Percentiles rank a stretch among this genome's conserved stretches.
These are phyloP conservation scores for Clinocottus analis DNA, from an alignment of 2,113 vertebrate genomes.

Conservation along the genomic window DNA sequence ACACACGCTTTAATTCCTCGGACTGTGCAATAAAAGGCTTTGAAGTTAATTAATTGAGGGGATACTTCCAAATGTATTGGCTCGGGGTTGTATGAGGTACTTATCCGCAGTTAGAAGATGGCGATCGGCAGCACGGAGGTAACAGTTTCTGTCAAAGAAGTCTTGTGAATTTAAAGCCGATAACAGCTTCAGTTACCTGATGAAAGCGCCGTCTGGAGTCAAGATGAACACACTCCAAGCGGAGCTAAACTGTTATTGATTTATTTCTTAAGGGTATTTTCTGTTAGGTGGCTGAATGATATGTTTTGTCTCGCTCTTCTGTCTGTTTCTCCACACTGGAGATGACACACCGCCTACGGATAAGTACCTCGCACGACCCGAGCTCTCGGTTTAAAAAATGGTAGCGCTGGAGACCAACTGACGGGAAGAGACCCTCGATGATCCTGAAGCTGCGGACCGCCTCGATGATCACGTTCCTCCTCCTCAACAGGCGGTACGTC, in stretches of 20 bases:
- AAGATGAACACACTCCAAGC: not conserved
- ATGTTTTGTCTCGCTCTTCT: not conserved
- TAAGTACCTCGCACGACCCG: not conserved
- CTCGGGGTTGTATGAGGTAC: not conserved
- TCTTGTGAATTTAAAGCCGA: not conserved
- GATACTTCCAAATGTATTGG: not conserved
- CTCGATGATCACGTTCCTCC: conserved; percentile 95
- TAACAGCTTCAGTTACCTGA: not conserved
- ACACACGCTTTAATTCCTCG: not conserved
- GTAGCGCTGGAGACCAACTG: conserved; percentile 62
- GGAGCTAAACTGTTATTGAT: no score
- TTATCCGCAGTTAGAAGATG: not conserved
- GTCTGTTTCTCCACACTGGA: not conserved
- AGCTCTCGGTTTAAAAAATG: not conserved
- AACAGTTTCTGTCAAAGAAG: not conserved
- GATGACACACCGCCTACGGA: not conserved
- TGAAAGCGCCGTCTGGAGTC: no score
- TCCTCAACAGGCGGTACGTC: conserved; percentile 91
- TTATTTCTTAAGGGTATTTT: no score
- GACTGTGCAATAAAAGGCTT: not conserved
- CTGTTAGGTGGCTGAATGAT: not conserved
- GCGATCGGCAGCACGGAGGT: no score
- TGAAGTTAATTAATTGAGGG: not conserved
- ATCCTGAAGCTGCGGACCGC: conserved; percentile 88
- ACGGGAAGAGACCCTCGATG: conserved; percentile 93